These are phyloP conservation scores for Pseudomyrmex flavicornis DNA, from an alignment of 1,140 invertebrate genomes.

Conservation along the genomic window DNA sequence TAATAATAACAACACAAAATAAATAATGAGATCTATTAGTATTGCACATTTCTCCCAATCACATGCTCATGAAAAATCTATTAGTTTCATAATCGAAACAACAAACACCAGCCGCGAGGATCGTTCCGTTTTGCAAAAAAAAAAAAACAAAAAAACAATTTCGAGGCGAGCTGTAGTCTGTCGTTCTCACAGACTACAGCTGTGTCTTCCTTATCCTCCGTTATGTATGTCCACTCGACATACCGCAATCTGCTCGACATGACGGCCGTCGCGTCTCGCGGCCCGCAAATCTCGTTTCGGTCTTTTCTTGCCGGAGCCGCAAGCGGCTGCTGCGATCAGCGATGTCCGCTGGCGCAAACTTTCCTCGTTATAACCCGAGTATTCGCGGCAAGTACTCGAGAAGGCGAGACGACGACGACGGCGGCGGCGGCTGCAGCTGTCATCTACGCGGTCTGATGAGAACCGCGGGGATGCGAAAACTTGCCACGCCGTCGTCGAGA, in stretches of 20 bases:
- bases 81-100: neutral
- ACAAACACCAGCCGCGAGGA: too few species aligned
- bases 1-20: neutral
- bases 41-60: neutral
- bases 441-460: slow-evolving; percentile 51
- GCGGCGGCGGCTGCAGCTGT: slow-evolving; percentile 1
- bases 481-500: neutral
- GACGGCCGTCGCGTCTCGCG: neutral
- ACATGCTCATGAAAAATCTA: neutral
- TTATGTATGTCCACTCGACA: neutral
- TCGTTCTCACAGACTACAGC: neutral
- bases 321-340: slow-evolving; percentile 50
- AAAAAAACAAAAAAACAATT: neutral
- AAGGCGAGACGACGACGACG: neutral
- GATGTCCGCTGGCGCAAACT: slow-evolving; percentile 69
- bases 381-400: slow-evolving; percentile 47
- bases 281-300: slow-evolving; percentile 1
- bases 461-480: slow-evolving; percentile 37
- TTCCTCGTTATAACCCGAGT: slow-evolving; percentile 75
- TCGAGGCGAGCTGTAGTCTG: neutral
- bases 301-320: slow-evolving; percentile 23
- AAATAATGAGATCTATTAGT: neutral
- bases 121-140: neutral
- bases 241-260: slow-evolving; percentile 34
- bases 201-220: neutral